A percentile compares a stretch with the other conserved stretches of the same genome.
Evolutionary conservation across 2,797 vertebrate species (phyloP).

Genomic region (Gobio occitaniae): DNA sequence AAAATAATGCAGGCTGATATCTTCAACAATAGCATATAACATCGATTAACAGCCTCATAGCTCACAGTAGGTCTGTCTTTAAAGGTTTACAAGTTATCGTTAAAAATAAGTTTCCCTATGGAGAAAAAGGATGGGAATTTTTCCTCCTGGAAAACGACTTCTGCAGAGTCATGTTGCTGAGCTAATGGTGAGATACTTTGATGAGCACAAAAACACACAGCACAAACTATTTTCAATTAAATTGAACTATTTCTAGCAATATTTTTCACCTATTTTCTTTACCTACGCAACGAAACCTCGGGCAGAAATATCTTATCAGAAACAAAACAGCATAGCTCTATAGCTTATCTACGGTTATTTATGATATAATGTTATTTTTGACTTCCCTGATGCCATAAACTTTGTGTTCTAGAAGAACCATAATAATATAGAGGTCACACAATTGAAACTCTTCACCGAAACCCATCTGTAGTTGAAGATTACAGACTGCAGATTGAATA

Average conservation of each 20-base stretch:
- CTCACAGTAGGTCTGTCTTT: not conserved
- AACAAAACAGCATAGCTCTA: not conserved
- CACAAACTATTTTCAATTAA: not conserved
- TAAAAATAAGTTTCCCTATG: not conserved
- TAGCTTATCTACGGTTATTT: not conserved
- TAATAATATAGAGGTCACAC: not conserved
- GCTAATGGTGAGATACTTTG: not conserved
- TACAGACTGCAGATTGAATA: not conserved
- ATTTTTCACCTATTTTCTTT: not conserved
- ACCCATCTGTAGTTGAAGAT: not conserved
- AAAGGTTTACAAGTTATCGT: not conserved
- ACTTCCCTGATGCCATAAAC: not conserved
- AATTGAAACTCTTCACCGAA: not conserved
- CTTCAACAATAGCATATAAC: not conserved
- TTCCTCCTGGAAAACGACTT: not conserved
- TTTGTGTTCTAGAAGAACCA: not conserved
- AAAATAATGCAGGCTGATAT: not conserved
- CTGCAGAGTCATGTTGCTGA: not conserved
- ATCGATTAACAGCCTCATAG: not conserved
- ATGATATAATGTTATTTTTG: not conserved
- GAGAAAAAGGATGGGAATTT: not conserved
- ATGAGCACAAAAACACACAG: not conserved
- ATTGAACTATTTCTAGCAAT: not conserved
- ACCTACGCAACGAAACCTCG: not conserved
- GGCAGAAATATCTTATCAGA: not conserved